phyloP scores from a whole-genome alignment of 2,888 invertebrate species.

The Aradus depressus region DNA sequence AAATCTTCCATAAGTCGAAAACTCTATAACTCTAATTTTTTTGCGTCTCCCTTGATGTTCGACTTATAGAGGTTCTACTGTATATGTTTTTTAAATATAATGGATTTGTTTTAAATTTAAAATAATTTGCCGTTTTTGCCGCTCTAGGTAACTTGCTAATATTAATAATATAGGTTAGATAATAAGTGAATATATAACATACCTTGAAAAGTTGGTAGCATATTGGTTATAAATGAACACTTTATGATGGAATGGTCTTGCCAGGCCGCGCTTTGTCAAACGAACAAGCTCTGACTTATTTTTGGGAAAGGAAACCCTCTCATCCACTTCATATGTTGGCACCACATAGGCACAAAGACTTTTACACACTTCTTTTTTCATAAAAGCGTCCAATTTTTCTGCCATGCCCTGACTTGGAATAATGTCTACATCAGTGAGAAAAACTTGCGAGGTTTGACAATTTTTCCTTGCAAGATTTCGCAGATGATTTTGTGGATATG shows the following conservation, averaged over 20 bases:
- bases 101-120: background rate
- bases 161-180: too few species aligned
- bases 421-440: constrained; percentile 79
- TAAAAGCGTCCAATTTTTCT: constrained; percentile 56
- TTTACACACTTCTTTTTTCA: constrained; percentile 40
- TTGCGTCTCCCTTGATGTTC: too few species aligned
- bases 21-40: too few species aligned
- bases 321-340: constrained; percentile 79
- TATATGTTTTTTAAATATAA: too few species aligned
- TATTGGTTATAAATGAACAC: constrained; percentile 87
- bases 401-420: constrained; percentile 67
- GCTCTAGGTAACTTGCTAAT: background rate
- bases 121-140: too few species aligned
- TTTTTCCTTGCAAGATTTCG: constrained; percentile 76
- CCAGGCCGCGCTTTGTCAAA: constrained; percentile 64
- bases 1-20: too few species aligned
- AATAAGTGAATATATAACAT: too few species aligned
- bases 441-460: constrained; percentile 66
- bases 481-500: constrained; percentile 83
- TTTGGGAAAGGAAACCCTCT: constrained; percentile 63
- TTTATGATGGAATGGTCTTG: constrained; percentile 81
- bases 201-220: constrained; percentile 82
- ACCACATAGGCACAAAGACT: constrained; percentile 74
- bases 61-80: too few species aligned
- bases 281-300: constrained; percentile 68